Conservation (phyloP, 2,113 vertebrate species). For the Pelvicachromis taeniatus region DNA sequence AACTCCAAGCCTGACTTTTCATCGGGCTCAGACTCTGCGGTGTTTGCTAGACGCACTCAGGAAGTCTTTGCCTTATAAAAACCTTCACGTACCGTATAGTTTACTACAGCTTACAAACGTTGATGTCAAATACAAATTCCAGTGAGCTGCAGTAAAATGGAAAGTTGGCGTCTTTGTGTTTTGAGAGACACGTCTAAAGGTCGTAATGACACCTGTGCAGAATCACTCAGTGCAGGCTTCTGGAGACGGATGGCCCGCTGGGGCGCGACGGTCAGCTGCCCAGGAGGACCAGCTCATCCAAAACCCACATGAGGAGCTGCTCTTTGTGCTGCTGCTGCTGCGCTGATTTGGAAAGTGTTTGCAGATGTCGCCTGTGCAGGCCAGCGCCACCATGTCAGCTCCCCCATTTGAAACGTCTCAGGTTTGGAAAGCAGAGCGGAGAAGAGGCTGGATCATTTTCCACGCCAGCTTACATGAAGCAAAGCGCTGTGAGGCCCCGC, state of each 20-base stretch:
- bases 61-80: not conserved
- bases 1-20: not conserved
- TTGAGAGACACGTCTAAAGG: not conserved
- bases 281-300: not conserved
- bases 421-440: constrained; percentile 29
- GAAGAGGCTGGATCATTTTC: constrained; percentile 41
- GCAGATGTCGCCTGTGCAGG: constrained; percentile 48
- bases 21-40: not conserved
- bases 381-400: constrained; percentile 14
- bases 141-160: not conserved
- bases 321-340: not conserved
- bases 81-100: not conserved
- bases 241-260: not conserved
- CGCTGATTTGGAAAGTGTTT: constrained; percentile 46
- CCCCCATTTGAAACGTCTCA: constrained; percentile 22
- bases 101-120: not conserved
- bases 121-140: not conserved
- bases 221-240: not conserved
- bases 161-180: not conserved
- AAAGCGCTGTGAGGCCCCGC: not conserved
- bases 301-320: not conserved
- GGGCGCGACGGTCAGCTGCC: not conserved
- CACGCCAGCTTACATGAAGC: constrained; percentile 45
- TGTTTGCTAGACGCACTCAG: not conserved
- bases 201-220: not conserved